Conservation (phyloP, 2,888 invertebrate species). For the Anoplius nigerrimus region DNA sequence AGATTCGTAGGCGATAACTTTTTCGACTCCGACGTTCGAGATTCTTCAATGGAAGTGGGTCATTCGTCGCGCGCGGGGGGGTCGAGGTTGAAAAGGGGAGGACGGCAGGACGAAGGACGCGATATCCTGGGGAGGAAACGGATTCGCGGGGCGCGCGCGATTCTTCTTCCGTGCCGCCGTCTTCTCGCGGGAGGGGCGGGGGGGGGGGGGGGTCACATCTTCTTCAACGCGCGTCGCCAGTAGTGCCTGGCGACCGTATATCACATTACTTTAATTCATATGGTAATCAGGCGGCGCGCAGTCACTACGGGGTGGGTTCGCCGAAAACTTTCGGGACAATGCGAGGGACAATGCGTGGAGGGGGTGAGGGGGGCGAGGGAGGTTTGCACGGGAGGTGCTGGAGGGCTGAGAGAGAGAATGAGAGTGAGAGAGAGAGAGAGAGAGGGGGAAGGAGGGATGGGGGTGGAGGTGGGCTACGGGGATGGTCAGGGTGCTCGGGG, state of each 20-base stretch:
- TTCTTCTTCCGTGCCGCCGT: constrained; percentile 19
- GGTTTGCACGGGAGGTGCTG: constrained; percentile 6
- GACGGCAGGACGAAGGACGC: too few relatives aligned
- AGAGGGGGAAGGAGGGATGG: constrained; percentile 24
- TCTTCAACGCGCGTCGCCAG: constrained; percentile 34
- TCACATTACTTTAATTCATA: constrained; percentile 89
- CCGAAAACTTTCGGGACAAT: constrained; percentile 73
- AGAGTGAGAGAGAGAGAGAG: constrained; percentile 16
- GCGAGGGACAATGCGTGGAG: constrained; percentile 65
- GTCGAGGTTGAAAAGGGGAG: too few relatives aligned
- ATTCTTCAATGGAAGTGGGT: too few relatives aligned
- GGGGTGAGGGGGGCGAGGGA: constrained; percentile 2
- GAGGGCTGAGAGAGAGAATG: constrained; percentile 18
- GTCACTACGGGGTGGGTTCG: constrained; percentile 57
- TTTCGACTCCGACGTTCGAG: too few relatives aligned
- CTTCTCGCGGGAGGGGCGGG: constrained; percentile 22
- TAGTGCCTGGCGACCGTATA: constrained; percentile 75
- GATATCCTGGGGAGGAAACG: neutral
- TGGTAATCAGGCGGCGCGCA: constrained; percentile 80
- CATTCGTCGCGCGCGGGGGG: too few relatives aligned
- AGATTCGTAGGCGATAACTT: too few relatives aligned
- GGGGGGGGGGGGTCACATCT: constrained; percentile 39
- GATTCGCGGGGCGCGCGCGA: constrained; percentile 23
- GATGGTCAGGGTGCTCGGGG: constrained; percentile 9
- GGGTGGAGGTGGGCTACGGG: constrained; percentile 22